Evolutionary conservation across 2,113 vertebrate genomes (phyloP), one percentile per base, ranked within the genome.

Genomic region (Elaphurus davidianus): DNA sequence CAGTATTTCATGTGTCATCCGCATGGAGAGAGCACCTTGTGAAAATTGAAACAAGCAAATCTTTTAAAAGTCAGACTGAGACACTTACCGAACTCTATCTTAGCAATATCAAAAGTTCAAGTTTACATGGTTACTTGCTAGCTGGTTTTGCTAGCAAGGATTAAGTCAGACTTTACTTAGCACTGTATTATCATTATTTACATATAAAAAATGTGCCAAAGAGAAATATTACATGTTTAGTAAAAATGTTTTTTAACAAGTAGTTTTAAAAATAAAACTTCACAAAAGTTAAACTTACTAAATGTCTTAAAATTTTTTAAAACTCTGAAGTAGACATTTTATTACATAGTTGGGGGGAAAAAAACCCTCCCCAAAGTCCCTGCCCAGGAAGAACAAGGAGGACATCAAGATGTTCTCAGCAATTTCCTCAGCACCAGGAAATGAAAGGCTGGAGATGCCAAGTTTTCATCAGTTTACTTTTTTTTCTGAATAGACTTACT

Each of bases 351-450:
- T 76, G 23, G 36, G 21, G 74, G 17, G 15, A 87, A 94, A 93
- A 74, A 25, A 57, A 40, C 12, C 25, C 57, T 50, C 54, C 45
- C 45, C 59, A 89, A 92, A 91, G 82, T 97, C 97, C 97, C 92
- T 78, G 97, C 89, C 90, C 95, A 52, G 54, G 89, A 91, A 55
- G 88, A 98, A 98, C 95, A 98, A 98, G 98, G n/a, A 95, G 96
- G 97, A 98, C 99, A 97, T 99, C 99, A 97, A 85, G 97, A 95
- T 98, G 96, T 98, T 98, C 96, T 97, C 98, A 97, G 98, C 99
- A 99, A 99, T 99, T 99, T 99, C 99, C 99, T 99, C 99, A 97
- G 85, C 33, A 96, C 97, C 98, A 99, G 99, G 99, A 99, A 99
- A 99, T 99, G 99, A 99, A 99, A 99, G 98, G 89, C 98, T 97